Evolutionary conservation across 2,888 invertebrate species (phyloP), one percentile per base, ranked within the genome.

Genomic region (Idaea dimidiata): DNA sequence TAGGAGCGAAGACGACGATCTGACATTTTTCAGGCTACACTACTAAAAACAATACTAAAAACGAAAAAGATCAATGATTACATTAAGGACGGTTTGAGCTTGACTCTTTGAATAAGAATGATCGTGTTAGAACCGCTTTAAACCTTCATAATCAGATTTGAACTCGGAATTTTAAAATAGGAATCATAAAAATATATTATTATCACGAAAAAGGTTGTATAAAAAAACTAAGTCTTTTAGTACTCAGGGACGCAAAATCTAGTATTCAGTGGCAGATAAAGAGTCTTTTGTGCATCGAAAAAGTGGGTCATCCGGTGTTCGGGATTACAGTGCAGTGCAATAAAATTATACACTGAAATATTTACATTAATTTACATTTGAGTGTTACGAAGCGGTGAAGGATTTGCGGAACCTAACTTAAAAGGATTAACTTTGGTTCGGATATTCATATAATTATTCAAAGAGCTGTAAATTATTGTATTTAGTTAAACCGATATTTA

Each of bases 231-330:
- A 76, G n/a, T 69, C 64, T 60, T 61, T 65, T 67, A 68, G 72
- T 70, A 73, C 71, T 70, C 70, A 65, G 73, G 76, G 73, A 74
- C 67, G 63, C 65, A 65, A 77, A 85, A 87, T 87, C 83, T 81
- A 79, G 82, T 83, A 87, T 87, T 84, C 83, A 81, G 80, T 75
- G 76, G 76, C 72, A 71, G 82, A 80, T 81, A 83, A 87, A 85
- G 81, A 81, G 72, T 79, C 83, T 86, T 79, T 88, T 87, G 85
- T 84, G 76, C 74, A 76, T 72, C 73, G 69, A 80, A 85, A 86
- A 89, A 84, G 72, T 88, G 75, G 89, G 89, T 87, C 89, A 87
- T 79, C 73, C 80, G 77, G 75, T 74, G n/a, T 77, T 66, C 67
- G 67, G 71, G 72, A 68, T 68, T 82, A 77, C 81, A 87, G 76